Conservation (phyloP, 64 coral and sea anemone species). For the Stichodactyla mertensii region DNA sequence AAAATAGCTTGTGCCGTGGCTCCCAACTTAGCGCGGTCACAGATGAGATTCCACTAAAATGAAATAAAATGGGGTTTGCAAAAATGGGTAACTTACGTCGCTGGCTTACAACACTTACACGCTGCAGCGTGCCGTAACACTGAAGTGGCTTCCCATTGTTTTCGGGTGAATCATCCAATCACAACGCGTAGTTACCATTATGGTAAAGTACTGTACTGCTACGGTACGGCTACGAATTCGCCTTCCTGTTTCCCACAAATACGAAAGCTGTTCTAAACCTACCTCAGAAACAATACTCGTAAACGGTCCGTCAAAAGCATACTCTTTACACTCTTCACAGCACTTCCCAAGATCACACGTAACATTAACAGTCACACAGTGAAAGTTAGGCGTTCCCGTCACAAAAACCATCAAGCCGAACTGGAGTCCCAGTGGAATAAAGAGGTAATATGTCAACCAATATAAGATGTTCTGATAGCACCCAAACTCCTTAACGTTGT, state of each 20-base stretch:
- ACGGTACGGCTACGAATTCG: no score
- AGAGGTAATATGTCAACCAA: slow-evolving; percentile 21
- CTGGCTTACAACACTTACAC: no score
- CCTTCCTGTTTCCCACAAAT: no score
- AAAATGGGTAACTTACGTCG: no score
- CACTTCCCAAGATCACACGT: slow-evolving; percentile 38
- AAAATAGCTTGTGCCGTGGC: slow-evolving; percentile 73
- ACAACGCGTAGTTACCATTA: no score
- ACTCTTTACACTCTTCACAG: slow-evolving; percentile 16
- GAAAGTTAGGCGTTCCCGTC: slow-evolving; percentile 50
- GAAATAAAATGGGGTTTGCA: neutral
- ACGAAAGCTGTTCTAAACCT: neutral
- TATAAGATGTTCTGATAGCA: slow-evolving; percentile 39
- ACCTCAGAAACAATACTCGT: slow-evolving; percentile 12
- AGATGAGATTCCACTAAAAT: slow-evolving; percentile 82
- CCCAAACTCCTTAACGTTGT: slow-evolving; percentile 42
- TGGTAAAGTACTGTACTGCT: no score
- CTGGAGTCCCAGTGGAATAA: slow-evolving; percentile 38
- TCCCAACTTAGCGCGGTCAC: slow-evolving; percentile 42
- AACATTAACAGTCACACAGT: slow-evolving; percentile 26
- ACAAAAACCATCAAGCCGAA: slow-evolving; percentile 46
- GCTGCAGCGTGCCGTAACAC: no score
- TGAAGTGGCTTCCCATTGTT: no score
- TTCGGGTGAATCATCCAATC: no score
- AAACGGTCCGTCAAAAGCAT: neutral